Percentiles rank a stretch among this genome's conserved stretches.
Conservation (phyloP, 2,797 vertebrate genomes). For the Garrulus glandarius region DNA sequence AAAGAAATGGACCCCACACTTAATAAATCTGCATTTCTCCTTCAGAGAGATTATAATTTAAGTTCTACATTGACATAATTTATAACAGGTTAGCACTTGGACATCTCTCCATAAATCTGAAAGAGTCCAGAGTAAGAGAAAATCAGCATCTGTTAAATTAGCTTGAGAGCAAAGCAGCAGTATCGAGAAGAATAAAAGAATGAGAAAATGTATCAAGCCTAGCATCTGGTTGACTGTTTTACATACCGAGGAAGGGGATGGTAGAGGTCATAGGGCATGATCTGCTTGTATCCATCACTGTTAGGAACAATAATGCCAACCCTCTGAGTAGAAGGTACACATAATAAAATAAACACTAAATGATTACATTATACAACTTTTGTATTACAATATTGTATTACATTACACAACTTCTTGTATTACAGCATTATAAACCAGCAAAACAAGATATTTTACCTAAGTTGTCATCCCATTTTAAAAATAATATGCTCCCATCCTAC, state of each 20-base stretch:
- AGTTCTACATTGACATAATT: slow-evolving; percentile 1
- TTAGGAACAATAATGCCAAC: slow-evolving; percentile 83
- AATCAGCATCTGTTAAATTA: slow-evolving; percentile 2
- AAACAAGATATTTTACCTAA: slow-evolving; percentile 12
- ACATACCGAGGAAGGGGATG: slow-evolving; percentile 96
- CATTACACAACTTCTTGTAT: neutral
- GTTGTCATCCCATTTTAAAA: neutral
- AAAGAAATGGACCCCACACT: neutral
- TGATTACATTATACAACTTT: slow-evolving; percentile 72
- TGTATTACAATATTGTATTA: neutral
- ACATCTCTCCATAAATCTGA: neutral
- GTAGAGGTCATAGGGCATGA: slow-evolving; percentile 98
- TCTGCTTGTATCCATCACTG: slow-evolving; percentile 98
- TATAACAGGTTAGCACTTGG: slow-evolving; percentile 3
- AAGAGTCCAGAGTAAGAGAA: slow-evolving; percentile 7
- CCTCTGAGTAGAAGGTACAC: slow-evolving; percentile 82
- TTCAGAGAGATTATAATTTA: neutral
- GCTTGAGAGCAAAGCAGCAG: slow-evolving; percentile 18
- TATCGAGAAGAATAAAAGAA: neutral
- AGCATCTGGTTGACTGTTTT: slow-evolving; percentile 65
- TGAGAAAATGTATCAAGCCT: slow-evolving; percentile 41
- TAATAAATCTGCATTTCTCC: neutral
- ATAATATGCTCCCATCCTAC: neutral
- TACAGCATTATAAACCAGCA: neutral
- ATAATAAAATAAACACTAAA: slow-evolving; percentile 81